phyloP scores from a whole-genome alignment of 2,888 invertebrate genomes.

The Stenotaenia linearis region DNA sequence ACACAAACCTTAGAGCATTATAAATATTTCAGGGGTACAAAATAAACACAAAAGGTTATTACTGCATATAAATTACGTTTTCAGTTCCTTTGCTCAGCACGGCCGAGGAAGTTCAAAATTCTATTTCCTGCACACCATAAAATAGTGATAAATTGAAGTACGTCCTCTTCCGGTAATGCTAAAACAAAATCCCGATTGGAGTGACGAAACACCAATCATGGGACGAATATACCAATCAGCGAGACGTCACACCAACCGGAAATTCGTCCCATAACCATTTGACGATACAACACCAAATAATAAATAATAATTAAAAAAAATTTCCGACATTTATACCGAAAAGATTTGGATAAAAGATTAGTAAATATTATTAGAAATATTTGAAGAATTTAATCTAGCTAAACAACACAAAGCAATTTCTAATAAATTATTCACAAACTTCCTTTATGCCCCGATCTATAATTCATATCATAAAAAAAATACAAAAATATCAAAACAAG shows the following conservation, averaged over 20 bases:
- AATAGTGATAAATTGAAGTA: neutral
- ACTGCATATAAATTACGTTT: too few species aligned
- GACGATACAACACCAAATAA: too few species aligned
- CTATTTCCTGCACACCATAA: neutral
- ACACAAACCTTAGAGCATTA: too few species aligned
- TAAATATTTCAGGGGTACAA: too few species aligned
- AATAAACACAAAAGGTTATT: too few species aligned
- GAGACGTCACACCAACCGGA: constrained; percentile 33
- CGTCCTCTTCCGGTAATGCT: neutral
- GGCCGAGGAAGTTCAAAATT: neutral
- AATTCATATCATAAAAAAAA: neutral
- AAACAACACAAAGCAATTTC: neutral
- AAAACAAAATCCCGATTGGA: constrained; percentile 24
- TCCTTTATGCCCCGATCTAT: neutral
- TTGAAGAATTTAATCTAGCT: neutral
- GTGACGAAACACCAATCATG: constrained; percentile 35
- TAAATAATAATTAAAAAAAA: too few species aligned
- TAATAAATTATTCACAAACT: neutral
- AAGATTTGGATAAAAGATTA: too few species aligned
- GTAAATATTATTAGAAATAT: neutral
- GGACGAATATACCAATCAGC: constrained; percentile 33
- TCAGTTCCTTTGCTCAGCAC: too few species aligned
- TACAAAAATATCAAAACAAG: neutral
- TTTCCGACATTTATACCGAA: too few species aligned
- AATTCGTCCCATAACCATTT: neutral